Conservation (phyloP, 2,113 vertebrate genomes). For the Dipodomys stephensi region DNA sequence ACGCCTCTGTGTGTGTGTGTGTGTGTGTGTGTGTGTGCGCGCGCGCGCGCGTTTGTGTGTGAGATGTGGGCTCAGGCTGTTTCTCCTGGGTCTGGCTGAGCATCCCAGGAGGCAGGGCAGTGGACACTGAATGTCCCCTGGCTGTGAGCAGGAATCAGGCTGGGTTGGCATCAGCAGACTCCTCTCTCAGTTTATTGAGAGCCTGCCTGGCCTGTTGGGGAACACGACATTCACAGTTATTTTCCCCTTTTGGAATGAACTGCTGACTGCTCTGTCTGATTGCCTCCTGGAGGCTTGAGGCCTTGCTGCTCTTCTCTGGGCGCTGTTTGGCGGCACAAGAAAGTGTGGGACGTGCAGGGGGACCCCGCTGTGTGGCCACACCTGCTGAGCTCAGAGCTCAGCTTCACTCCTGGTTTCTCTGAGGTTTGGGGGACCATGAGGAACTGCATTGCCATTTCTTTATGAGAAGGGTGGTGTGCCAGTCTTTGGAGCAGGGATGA, state of each 20-base stretch:
- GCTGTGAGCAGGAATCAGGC: not conserved
- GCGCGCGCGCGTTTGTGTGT: too few species aligned
- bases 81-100: too few species aligned
- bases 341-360: not conserved
- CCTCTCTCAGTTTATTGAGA: not conserved
- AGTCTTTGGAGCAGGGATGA: rapidly evolving
- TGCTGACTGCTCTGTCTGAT: not conserved
- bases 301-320: not conserved
- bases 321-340: rapidly evolving
- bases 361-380: rapidly evolving
- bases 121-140: too few species aligned
- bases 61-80: too few species aligned
- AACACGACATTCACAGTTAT: not conserved
- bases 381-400: rapidly evolving
- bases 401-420: too few species aligned
- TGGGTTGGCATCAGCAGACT: too few species aligned
- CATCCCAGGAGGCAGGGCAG: too few species aligned
- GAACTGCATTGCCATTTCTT: rapidly evolving
- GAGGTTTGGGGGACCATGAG: not conserved
- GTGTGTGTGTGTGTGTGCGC: too few species aligned
- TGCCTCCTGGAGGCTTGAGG: not conserved
- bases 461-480: rapidly evolving
- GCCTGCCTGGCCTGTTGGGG: too few species aligned
- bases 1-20: not conserved
- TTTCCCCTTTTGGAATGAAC: not conserved